Evolutionary conservation across 2,113 vertebrate species (phyloP).

Genomic region (Tiliqua scincoides): DNA sequence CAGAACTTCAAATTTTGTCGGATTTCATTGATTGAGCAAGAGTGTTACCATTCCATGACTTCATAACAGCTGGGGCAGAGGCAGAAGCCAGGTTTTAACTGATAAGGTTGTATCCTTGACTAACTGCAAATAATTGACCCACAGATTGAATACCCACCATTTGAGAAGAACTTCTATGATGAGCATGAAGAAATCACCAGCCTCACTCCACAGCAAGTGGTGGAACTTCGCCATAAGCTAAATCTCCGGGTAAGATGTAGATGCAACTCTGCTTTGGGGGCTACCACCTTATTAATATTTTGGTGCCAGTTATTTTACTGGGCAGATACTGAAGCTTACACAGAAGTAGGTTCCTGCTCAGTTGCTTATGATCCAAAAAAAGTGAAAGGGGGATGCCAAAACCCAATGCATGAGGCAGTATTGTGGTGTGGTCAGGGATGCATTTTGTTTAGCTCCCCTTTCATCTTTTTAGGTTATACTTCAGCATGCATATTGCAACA

Average conservation of each 20-base stretch:
- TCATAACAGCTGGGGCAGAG: neutral
- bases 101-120: conserved; percentile 36
- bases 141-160: conserved; percentile 95
- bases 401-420: neutral
- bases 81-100: neutral
- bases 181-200: conserved; percentile 94
- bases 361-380: neutral
- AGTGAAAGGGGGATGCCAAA: neutral
- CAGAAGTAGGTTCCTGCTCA: neutral
- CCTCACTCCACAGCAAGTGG: conserved; percentile 85
- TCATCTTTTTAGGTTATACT: neutral
- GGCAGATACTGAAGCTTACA: neutral
- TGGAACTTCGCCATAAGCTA: conserved; percentile 92
- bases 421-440: neutral
- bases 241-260: conserved; percentile 87
- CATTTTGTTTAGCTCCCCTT: neutral
- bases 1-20: neutral
- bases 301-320: neutral
- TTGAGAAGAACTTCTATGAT: conserved; percentile 98
- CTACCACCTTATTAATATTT: neutral
- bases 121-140: conserved; percentile 68
- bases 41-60: neutral
- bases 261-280: neutral
- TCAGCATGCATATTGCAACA: conserved; percentile 22
- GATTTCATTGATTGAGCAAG: neutral